Conservation (phyloP, 2,888 invertebrate species). For the Yponomeuta cagnagella region DNA sequence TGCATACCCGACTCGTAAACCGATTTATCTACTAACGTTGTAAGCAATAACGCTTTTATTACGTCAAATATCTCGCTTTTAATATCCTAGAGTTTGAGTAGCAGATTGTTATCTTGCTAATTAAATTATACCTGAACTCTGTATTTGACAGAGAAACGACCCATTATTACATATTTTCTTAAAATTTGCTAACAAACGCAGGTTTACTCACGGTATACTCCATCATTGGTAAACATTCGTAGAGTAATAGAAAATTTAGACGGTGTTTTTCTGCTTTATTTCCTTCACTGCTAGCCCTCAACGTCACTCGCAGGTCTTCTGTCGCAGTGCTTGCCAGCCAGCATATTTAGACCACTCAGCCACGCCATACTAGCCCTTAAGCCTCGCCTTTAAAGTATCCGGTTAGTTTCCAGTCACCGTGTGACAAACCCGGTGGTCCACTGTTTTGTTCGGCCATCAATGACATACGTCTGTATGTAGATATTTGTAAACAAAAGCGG, state of each 20-base stretch:
- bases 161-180: too few relatives aligned
- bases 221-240: too few relatives aligned
- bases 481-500: constrained; percentile 15
- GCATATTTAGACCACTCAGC: constrained; percentile 8
- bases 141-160: too few relatives aligned
- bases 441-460: constrained; percentile 13
- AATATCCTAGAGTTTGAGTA: neutral
- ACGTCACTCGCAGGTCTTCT: neutral
- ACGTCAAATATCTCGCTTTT: neutral
- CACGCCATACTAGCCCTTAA: constrained; percentile 1
- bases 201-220: too few relatives aligned
- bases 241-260: neutral
- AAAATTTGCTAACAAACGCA: too few relatives aligned
- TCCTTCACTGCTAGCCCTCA: neutral
- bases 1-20: constrained; percentile 7
- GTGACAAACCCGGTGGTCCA: constrained; percentile 8
- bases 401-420: neutral
- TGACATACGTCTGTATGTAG: constrained; percentile 11
- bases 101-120: constrained; percentile 6
- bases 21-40: constrained; percentile 10
- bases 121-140: constrained; percentile 2
- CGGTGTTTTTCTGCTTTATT: neutral
- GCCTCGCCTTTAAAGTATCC: neutral
- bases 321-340: neutral
- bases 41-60: neutral